Base-by-base conservation (phyloP, 2,888 invertebrate species). In the Pterostichus madidus region DNA sequence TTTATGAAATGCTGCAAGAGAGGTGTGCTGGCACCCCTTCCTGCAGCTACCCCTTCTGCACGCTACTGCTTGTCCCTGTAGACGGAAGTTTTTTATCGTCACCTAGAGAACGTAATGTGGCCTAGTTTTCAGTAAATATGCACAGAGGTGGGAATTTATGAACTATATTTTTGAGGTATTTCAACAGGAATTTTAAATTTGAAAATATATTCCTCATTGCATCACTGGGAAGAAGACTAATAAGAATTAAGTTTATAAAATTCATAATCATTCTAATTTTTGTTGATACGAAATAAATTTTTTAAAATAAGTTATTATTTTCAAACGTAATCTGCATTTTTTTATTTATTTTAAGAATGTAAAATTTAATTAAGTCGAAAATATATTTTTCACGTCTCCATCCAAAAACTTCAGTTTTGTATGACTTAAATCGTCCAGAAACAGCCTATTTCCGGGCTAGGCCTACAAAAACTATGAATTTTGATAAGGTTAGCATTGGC, bases 91-190 rank as follows among this genome's bases (percentile, higher is more conserved):
- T 11, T 64, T 64, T 64, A 64, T 64, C 35, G 64, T 35, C 64
- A 5, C n/a, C 39, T 5, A 35, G 64, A 64, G 64, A 35, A 31
- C 64, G 1, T 31, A 17, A 11, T 64, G 64, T 64, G 64, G 64
- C 64, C 64, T 64, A 64, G 64, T 64, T 64, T 64, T 64, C 13
- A 35, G 32, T 64, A 64, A 64, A 64, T 64, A 64, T 64, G 2
- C 64, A 13, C 64, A 5, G 39, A 11, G 13, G 32, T 11, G 39
- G 64, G 35, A 64, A 11, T 64, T 64, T 59, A 31, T 31, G 59
- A 59, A 59, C 59, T 59, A 59, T 31, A 39, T 39, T 3, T 39
- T 2, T 39, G 39, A 7, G 31, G n/a, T 32, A 10, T 64, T 64
- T 35, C 35, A 13, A 64, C 39, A 5, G 64, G 35, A 24, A 17